Conservation (phyloP, 2,888 invertebrate genomes). For the Drosophila paramelanica region DNA sequence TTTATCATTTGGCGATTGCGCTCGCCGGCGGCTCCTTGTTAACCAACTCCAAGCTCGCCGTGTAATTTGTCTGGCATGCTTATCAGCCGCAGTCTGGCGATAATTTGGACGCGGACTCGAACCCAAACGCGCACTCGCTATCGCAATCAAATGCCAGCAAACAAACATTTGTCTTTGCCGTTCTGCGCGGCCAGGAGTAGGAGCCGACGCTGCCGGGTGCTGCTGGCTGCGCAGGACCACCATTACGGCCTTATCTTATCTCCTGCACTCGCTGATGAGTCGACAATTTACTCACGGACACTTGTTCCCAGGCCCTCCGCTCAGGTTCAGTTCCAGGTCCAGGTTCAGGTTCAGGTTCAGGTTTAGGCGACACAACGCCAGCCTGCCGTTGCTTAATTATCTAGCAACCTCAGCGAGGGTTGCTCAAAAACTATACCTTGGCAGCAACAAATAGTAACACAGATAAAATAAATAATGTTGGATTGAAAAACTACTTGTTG, state of each 20-base stretch:
- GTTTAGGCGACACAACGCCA: conserved; percentile 9
- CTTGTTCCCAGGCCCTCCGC: conserved; percentile 61
- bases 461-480: background rate
- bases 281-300: conserved; percentile 61
- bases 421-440: background rate
- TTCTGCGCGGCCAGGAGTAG: conserved; percentile 1
- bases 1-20: conserved; percentile 37
- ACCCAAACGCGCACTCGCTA: conserved; percentile 4
- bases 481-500: no score
- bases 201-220: background rate
- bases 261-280: conserved; percentile 42
- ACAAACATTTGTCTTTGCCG: conserved; percentile 70
- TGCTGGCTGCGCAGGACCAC: conserved; percentile 51
- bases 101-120: conserved; percentile 30
- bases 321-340: background rate
- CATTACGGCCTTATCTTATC: conserved; percentile 51
- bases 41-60: conserved; percentile 34
- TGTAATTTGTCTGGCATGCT: conserved; percentile 39
- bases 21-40: conserved; percentile 29
- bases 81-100: conserved; percentile 33
- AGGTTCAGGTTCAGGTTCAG: no score
- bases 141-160: conserved; percentile 53
- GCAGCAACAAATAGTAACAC: background rate
- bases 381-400: conserved; percentile 39
- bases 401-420: conserved; percentile 34